A percentile compares a stretch with the other conserved stretches of the same genome.
phyloP scores from a whole-genome alignment of 2,888 invertebrate species.

The Thysanoteuthis rhombus region DNA sequence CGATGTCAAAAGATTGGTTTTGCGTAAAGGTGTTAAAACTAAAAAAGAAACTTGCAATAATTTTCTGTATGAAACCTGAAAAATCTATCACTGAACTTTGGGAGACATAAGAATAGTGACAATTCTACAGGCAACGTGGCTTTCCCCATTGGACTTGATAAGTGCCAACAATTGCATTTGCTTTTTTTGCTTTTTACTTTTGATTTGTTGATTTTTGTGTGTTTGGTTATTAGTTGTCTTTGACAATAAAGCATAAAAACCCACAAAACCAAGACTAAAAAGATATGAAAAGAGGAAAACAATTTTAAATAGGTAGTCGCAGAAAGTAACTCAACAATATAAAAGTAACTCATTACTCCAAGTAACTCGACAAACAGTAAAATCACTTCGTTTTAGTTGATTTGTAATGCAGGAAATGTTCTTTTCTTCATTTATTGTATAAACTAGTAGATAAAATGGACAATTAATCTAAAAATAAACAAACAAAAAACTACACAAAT shows the following conservation, averaged over 20 bases:
- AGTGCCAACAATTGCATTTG: background rate
- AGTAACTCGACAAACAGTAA: too few species aligned
- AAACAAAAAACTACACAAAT: too few species aligned
- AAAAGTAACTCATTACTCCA: too few species aligned
- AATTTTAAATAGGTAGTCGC: too few species aligned
- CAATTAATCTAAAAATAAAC: too few species aligned
- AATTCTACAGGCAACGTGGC: background rate
- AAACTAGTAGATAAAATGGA: too few species aligned
- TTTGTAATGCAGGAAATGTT: too few species aligned
- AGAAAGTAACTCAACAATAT: too few species aligned
- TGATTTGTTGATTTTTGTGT: background rate
- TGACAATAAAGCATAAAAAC: background rate
- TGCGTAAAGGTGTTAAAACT: background rate
- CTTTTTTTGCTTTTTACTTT: background rate
- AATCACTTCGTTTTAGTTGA: too few species aligned
- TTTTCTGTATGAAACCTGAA: background rate
- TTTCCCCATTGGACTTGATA: background rate
- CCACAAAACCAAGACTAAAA: too few species aligned
- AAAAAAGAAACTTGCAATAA: background rate
- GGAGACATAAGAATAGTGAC: background rate
- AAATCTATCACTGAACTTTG: background rate
- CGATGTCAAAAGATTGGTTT: background rate
- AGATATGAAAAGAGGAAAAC: too few species aligned
- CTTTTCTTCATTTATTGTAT: too few species aligned
- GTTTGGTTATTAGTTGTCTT: background rate